Conservation (phyloP, 2,888 invertebrate genomes). For the Amiota minor region DNA sequence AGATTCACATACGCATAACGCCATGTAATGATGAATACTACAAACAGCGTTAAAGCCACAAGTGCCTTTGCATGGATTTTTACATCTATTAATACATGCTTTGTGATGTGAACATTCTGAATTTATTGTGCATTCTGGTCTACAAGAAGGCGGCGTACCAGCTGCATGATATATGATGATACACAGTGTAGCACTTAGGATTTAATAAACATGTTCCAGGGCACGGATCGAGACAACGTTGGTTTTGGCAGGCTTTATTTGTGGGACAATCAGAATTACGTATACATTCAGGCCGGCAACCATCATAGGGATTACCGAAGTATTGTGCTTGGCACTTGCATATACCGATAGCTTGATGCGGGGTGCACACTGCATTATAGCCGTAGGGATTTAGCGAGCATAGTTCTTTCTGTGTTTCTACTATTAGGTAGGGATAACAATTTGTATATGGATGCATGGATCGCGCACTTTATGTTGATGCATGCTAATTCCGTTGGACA, state of each 20-base stretch:
- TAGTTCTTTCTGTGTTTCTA: constrained; percentile 73
- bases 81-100: constrained; percentile 78
- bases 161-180: constrained; percentile 85
- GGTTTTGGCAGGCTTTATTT: constrained; percentile 80
- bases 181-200: constrained; percentile 83
- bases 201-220: constrained; percentile 85
- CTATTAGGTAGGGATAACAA: constrained; percentile 72
- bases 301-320: constrained; percentile 81
- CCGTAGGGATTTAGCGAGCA: constrained; percentile 82
- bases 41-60: constrained; percentile 79
- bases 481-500: constrained; percentile 84
- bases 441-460: constrained; percentile 81
- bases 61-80: constrained; percentile 78
- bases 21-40: constrained; percentile 76
- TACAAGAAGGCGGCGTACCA: constrained; percentile 82
- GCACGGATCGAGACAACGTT: constrained; percentile 83
- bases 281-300: constrained; percentile 82
- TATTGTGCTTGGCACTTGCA: constrained; percentile 81
- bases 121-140: constrained; percentile 79
- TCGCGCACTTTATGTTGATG: constrained; percentile 84
- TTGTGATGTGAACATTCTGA: constrained; percentile 77
- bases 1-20: constrained; percentile 77
- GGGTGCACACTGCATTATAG: constrained; percentile 76
- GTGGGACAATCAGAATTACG: constrained; percentile 82
- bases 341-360: constrained; percentile 73